A percentile compares a stretch with the other conserved stretches of the same genome.
These are phyloP conservation scores for Rhagophthalmus giganteus DNA, from an alignment of 2,888 invertebrate genomes.

Conservation along the genomic window DNA sequence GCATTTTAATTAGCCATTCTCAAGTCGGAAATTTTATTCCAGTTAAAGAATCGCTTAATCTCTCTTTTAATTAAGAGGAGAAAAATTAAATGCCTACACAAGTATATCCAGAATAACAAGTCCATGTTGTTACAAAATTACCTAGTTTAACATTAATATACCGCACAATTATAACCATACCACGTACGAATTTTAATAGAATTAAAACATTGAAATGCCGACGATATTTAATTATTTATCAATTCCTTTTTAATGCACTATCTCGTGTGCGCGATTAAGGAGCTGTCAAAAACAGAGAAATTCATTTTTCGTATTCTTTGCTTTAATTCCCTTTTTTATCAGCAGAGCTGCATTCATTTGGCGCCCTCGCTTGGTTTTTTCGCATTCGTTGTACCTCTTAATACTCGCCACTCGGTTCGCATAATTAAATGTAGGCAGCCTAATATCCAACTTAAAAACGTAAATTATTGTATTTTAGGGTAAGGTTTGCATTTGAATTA, in stretches of 20 bases:
- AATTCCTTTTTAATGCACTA: conserved; percentile 30
- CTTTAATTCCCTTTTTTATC: conserved; percentile 58
- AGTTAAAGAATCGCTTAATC: too few species aligned
- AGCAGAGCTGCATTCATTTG: conserved; percentile 57
- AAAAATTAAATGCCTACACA: too few species aligned
- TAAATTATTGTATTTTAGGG: conserved; percentile 8
- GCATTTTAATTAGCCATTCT: too few species aligned
- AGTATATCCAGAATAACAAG: too few species aligned
- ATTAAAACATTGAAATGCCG: conserved; percentile 1
- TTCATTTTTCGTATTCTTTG: conserved; percentile 55
- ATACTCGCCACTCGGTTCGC: conserved; percentile 27
- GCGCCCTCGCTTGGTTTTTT: conserved; percentile 40
- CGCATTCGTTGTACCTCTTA: conserved; percentile 30
- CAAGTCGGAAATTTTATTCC: too few species aligned
- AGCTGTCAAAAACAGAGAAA: conserved; percentile 59
- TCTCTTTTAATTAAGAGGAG: too few species aligned
- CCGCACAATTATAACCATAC: too few species aligned
- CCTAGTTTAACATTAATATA: too few species aligned
- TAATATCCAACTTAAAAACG: conserved; percentile 25
- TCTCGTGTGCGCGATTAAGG: conserved; percentile 55
- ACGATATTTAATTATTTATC: conserved; percentile 30
- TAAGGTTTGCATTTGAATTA: background rate
- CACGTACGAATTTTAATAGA: too few species aligned
- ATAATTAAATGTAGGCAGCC: conserved; percentile 26
- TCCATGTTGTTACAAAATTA: too few species aligned